phyloP scores from a whole-genome alignment of 1,140 invertebrate species.

The Hyposmocoma kahamanoa region DNA sequence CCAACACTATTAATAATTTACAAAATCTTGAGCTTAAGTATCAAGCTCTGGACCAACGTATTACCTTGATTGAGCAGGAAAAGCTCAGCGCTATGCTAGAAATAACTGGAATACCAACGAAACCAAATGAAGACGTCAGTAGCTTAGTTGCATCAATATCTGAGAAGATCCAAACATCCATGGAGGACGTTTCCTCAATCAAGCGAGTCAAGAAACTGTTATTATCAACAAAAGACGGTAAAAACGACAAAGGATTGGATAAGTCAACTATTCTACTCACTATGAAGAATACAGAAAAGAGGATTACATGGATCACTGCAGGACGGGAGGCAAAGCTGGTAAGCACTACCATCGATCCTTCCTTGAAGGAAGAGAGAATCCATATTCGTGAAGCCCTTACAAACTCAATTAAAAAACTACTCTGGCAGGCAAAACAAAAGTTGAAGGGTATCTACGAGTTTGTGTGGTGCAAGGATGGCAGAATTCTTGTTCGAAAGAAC shows the following conservation, averaged over 20 bases:
- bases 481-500: neutral
- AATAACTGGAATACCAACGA: neutral
- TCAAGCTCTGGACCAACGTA: neutral
- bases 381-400: neutral
- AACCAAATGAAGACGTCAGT: neutral
- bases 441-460: neutral
- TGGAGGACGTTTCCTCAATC: neutral
- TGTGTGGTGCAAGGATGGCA: neutral
- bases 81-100: neutral
- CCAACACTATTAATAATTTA: neutral
- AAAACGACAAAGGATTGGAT: neutral
- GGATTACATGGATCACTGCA: neutral
- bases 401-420: neutral
- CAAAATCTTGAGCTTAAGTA: neutral
- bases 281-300: neutral
- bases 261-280: neutral
- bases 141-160: neutral
- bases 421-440: neutral
- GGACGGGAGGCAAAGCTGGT: neutral
- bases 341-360: neutral
- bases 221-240: neutral
- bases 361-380: neutral
- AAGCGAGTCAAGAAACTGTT: neutral
- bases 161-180: neutral
- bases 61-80: neutral